These are phyloP conservation scores for Eulemur mongoz DNA, from an alignment of 2,797 vertebrate species.

Conservation along the genomic window DNA sequence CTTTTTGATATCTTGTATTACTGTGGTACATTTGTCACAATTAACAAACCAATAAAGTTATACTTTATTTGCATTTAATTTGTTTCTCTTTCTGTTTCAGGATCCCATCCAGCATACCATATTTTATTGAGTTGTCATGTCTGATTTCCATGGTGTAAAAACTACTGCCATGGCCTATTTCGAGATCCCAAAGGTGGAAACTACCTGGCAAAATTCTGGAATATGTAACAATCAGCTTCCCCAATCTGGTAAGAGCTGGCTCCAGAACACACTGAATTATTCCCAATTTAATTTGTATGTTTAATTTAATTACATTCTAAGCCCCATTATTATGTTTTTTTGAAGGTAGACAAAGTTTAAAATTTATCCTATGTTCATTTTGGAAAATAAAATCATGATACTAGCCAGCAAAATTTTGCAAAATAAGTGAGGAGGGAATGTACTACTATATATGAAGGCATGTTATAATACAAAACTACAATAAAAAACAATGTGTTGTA, in stretches of 20 bases:
- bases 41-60: background rate
- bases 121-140: background rate
- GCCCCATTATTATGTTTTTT: background rate
- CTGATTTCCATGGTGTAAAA: background rate
- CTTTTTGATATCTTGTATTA: background rate
- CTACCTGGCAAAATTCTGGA: background rate
- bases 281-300: slow-evolving; percentile 47
- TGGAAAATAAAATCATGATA: background rate
- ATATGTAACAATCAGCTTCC: background rate
- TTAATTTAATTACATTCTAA: slow-evolving; percentile 18
- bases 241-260: background rate
- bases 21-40: background rate
- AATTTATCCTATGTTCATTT: background rate
- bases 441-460: background rate
- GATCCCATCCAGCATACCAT: background rate
- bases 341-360: background rate
- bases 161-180: background rate
- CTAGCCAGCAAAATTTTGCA: background rate
- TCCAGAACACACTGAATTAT: background rate
- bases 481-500: background rate
- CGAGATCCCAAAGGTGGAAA: background rate
- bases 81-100: background rate
- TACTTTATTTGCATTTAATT: background rate
- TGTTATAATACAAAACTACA: background rate
- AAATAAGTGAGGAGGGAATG: background rate